Base-by-base conservation (phyloP, 1,140 invertebrate species). In the Proales similis region DNA sequence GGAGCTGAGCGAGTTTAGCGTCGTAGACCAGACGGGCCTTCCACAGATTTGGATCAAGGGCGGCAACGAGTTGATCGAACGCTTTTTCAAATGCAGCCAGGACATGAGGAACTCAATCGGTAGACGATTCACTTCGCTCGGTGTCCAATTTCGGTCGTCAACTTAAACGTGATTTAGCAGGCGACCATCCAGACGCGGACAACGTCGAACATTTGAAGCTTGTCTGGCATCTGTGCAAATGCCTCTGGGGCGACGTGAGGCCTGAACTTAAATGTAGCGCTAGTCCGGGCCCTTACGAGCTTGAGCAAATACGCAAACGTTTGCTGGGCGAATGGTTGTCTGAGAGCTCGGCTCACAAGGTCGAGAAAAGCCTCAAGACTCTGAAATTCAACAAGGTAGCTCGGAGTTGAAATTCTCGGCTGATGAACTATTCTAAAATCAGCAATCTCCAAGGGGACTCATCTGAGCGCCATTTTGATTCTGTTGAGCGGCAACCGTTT, bases 171-270 rank as follows among this genome's bases (percentile, higher is more conserved):
- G 24, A n/a, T 46, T 57, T 30, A 57, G 51, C 45, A 57, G 51
- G 51, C 38, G 51, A 57, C 45, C 39, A 57, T 57, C 51, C 51
- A 24, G 51, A 57, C 45, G 51, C 51, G 14, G 51, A 57, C 30
- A 57, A 57, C 32, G 29, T 57, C 7, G 51, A 57, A 42, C 29
- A 57, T 14, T 17, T 57, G 36, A 39, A 29, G 45, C 17, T 42
- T 42, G 27, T 57, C 17, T n/a, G 29, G 19, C 27, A 22, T 12
- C 45, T 57, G 29, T 57, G 51, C 20, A 42, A 36, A 2, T 42
- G 30, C 19, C 20, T 57, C 2, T 57, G 51, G 51, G 51, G 51
- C 17, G 36, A 57, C 27, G 45, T 57, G 45, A 36, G 36, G 5
- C 36, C 39, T 39, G 36, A 42, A 20, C 17, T 42, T 2, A 57